phyloP scores from a whole-genome alignment of 2,888 invertebrate genomes.

The Amblyjoppa proteus region DNA sequence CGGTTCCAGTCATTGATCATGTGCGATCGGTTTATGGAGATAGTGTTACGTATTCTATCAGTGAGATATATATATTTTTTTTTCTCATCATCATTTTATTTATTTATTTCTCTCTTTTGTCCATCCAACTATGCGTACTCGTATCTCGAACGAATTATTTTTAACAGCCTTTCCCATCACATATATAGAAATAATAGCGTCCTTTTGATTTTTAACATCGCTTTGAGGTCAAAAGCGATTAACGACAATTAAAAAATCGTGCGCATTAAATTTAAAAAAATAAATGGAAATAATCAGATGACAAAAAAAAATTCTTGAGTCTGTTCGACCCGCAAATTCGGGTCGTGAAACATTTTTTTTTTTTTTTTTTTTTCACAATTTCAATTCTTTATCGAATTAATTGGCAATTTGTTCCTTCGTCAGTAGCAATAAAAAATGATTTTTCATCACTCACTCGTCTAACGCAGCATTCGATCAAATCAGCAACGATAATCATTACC shows the following conservation, averaged over 20 bases:
- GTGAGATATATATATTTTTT: not conserved
- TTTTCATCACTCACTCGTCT: not conserved
- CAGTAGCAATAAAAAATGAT: not conserved
- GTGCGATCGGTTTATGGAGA: slow-evolving; percentile 50
- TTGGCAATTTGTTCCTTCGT: not conserved
- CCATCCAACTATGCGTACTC: not conserved
- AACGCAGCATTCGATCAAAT: not conserved
- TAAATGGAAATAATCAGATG: too few relatives aligned
- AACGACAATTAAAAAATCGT: too few relatives aligned
- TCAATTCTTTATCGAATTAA: not conserved
- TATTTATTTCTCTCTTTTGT: not conserved
- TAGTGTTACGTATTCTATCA: slow-evolving; percentile 35
- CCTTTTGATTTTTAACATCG: too few relatives aligned
- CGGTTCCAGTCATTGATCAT: slow-evolving; percentile 55
- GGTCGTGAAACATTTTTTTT: too few relatives aligned
- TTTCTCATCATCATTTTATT: not conserved
- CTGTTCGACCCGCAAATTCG: too few relatives aligned
- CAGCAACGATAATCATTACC: not conserved
- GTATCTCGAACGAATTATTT: too few relatives aligned
- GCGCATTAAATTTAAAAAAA: too few relatives aligned
- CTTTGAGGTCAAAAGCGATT: too few relatives aligned
- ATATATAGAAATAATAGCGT: too few relatives aligned
- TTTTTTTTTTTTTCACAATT: not conserved
- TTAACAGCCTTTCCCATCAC: too few relatives aligned
- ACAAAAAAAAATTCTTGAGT: too few relatives aligned